phyloP scores from a whole-genome alignment of 2,797 vertebrate species.

The Prionace glauca region DNA sequence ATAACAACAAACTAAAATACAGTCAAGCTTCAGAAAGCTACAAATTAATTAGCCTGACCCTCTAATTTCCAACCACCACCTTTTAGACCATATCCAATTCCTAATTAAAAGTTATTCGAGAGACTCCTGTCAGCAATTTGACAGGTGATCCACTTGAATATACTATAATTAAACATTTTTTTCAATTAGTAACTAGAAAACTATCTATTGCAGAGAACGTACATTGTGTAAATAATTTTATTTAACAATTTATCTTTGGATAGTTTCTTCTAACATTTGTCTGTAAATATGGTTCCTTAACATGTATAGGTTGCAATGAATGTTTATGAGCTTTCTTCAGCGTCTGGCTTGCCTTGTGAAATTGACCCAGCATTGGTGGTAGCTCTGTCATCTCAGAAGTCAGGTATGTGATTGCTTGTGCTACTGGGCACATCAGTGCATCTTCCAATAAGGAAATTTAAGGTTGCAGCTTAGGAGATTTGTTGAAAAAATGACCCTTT shows the following conservation, averaged over 20 bases:
- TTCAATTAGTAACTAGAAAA: not conserved
- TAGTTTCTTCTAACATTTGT: not conserved
- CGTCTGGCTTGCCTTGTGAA: constrained; percentile 90
- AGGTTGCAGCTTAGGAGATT: not conserved
- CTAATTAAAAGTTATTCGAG: too few relatives aligned
- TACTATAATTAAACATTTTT: not conserved
- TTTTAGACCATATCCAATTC: not conserved
- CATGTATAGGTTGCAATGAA: constrained; percentile 89
- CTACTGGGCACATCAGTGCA: not conserved
- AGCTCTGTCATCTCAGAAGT: constrained; percentile 92
- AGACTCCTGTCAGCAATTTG: not conserved
- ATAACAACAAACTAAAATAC: too few relatives aligned
- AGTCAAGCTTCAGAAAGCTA: not conserved
- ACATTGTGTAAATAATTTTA: not conserved
- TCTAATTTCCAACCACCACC: not conserved
- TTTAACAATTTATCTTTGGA: not conserved
- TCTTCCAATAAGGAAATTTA: not conserved
- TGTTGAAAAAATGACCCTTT: not conserved
- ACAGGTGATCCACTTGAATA: not conserved
- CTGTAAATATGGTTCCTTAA: constrained; percentile 35
- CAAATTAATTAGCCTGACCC: not conserved
- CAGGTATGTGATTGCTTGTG: constrained; percentile 62
- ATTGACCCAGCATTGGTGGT: constrained; percentile 95
- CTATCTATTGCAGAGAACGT: too few relatives aligned
- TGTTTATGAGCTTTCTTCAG: constrained; percentile 93